Conservation (phyloP, 2,888 invertebrate genomes). For the Drosophila vallismaia region DNA sequence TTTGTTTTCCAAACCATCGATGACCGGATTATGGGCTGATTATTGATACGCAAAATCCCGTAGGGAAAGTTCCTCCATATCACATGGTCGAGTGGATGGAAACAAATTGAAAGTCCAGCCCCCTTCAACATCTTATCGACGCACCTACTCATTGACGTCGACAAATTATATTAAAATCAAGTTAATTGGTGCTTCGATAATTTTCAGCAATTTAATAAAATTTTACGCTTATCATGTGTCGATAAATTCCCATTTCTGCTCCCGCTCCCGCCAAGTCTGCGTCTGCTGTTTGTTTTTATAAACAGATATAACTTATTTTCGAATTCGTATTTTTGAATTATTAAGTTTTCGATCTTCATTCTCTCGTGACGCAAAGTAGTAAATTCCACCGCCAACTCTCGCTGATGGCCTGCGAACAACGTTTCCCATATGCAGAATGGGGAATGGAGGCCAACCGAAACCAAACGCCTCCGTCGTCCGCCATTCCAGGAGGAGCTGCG, state of each 20-base stretch:
- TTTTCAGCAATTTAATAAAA: slow-evolving; percentile 57
- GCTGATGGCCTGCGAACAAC: slow-evolving; percentile 60
- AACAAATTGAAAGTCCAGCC: slow-evolving; percentile 1
- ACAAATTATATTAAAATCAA: slow-evolving; percentile 46
- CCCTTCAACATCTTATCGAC: not conserved
- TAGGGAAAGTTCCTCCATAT: slow-evolving; percentile 16
- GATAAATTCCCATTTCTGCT: slow-evolving; percentile 7
- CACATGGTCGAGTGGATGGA: slow-evolving; percentile 9
- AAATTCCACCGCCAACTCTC: slow-evolving; percentile 51
- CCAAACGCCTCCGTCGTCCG: not conserved
- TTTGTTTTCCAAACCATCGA: slow-evolving; percentile 28
- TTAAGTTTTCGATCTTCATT: slow-evolving; percentile 52
- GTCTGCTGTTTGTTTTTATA: slow-evolving; percentile 62
- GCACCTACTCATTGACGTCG: slow-evolving; percentile 37
- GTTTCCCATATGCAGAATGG: slow-evolving; percentile 57
- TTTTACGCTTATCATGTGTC: slow-evolving; percentile 68
- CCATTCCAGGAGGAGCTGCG: slow-evolving; percentile 2
- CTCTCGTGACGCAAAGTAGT: slow-evolving; percentile 71
- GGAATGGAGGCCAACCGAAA: not conserved
- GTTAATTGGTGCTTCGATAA: slow-evolving; percentile 50
- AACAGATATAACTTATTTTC: slow-evolving; percentile 60
- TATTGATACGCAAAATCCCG: slow-evolving; percentile 24
- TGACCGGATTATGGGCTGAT: slow-evolving; percentile 18
- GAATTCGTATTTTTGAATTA: slow-evolving; percentile 65
- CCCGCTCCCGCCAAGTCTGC: too few relatives aligned